Base-by-base conservation (phyloP, 1,140 invertebrate species). In the Penaeus chinensis region DNA sequence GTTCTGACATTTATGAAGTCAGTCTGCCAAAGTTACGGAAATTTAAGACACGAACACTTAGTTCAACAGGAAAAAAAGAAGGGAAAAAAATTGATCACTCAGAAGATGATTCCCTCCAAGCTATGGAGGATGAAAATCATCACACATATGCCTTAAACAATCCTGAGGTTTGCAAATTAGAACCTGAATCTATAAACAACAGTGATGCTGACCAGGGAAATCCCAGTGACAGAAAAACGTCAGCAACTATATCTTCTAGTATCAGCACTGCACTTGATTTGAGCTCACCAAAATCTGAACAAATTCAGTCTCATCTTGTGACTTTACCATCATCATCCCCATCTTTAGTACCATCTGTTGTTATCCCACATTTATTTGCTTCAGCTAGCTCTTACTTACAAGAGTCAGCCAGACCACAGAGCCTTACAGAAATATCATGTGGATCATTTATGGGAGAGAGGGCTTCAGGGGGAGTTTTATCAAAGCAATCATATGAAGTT, bases 1-100 rank as follows among this genome's bases (percentile, higher is more conserved):
- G 60, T 78, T 60, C 83, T 22, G 83, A 85, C 27, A 78, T 85
- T 22, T 85, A 85, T 78, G 83, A 85, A 54, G 60, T 85, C 18
- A 85, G 65, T 63, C n/a, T 77, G 19, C 83, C 83, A 77, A 85
- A 78, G 47, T 27, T 78, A 54, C 77, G 83, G 42, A 85, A 78
- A 78, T 77, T 47, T 32, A 85, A 62, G 32, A 85, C 18, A 32
- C 78, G 20, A 78, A 61, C 27, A 65, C 8, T 77, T 16, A 27
- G n/a, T 18, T 19, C 20, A n/a, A 20, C 54, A 54, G 19, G 60
- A 77, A 74, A 62, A 62, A 77, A 61, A 27, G 71, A 63, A 37
- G 32, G 63, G 65, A 47, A 66, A 32, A 24, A 60, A 37, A 37
- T 5, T 22, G 8, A 20, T 22, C 27, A 27, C n/a, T 37, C 32